These are phyloP conservation scores for Rattus rattus DNA, from an alignment of 2,113 vertebrate species.

Conservation along the genomic window DNA sequence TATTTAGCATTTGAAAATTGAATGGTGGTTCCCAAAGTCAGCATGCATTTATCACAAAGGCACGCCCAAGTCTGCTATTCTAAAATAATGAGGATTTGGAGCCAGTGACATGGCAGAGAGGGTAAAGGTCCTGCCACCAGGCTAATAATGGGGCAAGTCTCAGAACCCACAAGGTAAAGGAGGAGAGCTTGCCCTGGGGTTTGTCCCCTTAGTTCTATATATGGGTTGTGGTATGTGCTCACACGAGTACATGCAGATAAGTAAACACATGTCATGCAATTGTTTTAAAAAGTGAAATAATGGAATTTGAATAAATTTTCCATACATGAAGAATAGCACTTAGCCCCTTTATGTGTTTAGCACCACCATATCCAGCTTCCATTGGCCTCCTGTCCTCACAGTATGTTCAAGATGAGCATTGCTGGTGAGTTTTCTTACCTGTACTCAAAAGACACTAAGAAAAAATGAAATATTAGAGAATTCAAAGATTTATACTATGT, in stretches of 20 bases:
- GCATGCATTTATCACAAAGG: not conserved
- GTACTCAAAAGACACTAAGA: not conserved
- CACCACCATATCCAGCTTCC: not conserved
- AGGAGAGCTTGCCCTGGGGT: too few relatives aligned
- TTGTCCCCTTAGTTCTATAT: not conserved
- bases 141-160: not conserved
- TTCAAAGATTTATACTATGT: slow-evolving; percentile 7
- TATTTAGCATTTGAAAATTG: slow-evolving; percentile 40
- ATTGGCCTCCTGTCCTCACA: not conserved
- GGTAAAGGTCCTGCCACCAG: not conserved
- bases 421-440: slow-evolving; percentile 47
- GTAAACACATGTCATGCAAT: not conserved
- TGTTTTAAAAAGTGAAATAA: not conserved
- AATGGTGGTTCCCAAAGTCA: not conserved
- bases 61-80: not conserved
- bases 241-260: not conserved
- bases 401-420: not conserved
- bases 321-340: not conserved
- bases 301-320: not conserved
- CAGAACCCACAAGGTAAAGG: not conserved
- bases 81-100: slow-evolving; percentile 11
- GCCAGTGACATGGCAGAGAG: not conserved
- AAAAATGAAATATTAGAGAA: slow-evolving; percentile 14
- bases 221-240: not conserved
- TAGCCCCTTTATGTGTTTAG: slow-evolving; percentile 6